Evolutionary conservation across 2,113 vertebrate genomes (phyloP).

Genomic region (Vombatus ursinus): DNA sequence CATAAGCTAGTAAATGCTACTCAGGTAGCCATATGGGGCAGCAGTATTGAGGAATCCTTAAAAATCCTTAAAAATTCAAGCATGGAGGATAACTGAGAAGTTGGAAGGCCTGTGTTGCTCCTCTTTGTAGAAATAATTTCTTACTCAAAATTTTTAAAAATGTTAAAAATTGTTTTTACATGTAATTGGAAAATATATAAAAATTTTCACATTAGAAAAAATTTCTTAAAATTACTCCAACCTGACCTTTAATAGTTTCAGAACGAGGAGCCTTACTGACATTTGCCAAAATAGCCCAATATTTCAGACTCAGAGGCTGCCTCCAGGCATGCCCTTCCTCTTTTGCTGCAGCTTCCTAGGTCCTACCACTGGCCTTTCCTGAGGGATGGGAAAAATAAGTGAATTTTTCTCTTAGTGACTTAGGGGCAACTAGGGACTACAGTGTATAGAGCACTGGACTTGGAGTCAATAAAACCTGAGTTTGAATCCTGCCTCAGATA

Average conservation of each 20-base stretch:
- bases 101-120: neutral
- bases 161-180: too few relatives aligned
- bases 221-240: too few relatives aligned
- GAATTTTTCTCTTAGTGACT: neutral
- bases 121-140: neutral
- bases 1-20: neutral
- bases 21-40: neutral
- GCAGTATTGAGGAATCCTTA: neutral
- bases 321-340: neutral
- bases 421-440: neutral
- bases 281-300: neutral
- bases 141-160: too few relatives aligned
- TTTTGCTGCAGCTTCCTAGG: neutral
- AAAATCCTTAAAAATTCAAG: neutral
- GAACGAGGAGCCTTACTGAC: neutral
- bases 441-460: neutral
- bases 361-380: neutral
- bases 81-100: neutral
- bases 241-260: neutral
- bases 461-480: neutral
- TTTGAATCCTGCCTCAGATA: neutral
- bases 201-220: too few relatives aligned
- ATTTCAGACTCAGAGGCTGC: neutral
- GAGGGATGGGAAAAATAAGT: neutral
- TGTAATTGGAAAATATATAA: too few relatives aligned